These are phyloP conservation scores for Andrena bucephala DNA, from an alignment of 2,888 invertebrate species.

Conservation along the genomic window DNA sequence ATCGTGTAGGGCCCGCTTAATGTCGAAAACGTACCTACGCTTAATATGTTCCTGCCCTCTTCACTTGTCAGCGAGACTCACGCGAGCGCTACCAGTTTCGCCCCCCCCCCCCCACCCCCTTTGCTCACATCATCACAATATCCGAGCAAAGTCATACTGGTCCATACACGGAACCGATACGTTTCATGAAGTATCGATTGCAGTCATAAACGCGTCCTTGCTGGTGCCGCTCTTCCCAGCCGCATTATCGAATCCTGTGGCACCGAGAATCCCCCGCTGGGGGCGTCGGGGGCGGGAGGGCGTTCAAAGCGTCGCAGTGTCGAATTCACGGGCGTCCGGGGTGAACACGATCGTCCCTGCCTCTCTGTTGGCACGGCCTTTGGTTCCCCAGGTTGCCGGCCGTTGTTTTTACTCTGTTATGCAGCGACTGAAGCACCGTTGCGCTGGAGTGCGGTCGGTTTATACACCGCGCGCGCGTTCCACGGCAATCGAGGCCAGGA, in stretches of 20 bases:
- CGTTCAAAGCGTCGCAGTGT: constrained; percentile 58
- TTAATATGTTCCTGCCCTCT: too few relatives aligned
- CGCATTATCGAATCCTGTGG: constrained; percentile 35
- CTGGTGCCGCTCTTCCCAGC: background rate
- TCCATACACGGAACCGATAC: too few relatives aligned
- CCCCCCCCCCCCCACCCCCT: too few relatives aligned
- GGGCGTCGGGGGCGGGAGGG: background rate
- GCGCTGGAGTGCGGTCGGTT: constrained; percentile 81
- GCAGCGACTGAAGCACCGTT: constrained; percentile 80
- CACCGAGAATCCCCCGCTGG: constrained; percentile 42
- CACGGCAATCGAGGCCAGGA: constrained; percentile 72
- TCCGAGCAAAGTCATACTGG: too few relatives aligned
- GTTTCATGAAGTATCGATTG: background rate
- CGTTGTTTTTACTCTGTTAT: constrained; percentile 83
- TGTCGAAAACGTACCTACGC: too few relatives aligned
- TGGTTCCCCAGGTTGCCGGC: constrained; percentile 76
- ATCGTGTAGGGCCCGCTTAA: too few relatives aligned
- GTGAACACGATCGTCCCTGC: constrained; percentile 68
- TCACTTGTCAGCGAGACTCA: too few relatives aligned
- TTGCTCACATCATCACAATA: too few relatives aligned
- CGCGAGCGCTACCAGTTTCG: too few relatives aligned
- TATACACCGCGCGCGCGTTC: constrained; percentile 75
- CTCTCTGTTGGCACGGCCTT: constrained; percentile 77
- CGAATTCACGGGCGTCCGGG: constrained; percentile 67
- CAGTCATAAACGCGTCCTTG: constrained; percentile 21